Evolutionary conservation across 2,888 invertebrate species (phyloP), one percentile per base, ranked within the genome.

Genomic region (Malachius bipustulatus): DNA sequence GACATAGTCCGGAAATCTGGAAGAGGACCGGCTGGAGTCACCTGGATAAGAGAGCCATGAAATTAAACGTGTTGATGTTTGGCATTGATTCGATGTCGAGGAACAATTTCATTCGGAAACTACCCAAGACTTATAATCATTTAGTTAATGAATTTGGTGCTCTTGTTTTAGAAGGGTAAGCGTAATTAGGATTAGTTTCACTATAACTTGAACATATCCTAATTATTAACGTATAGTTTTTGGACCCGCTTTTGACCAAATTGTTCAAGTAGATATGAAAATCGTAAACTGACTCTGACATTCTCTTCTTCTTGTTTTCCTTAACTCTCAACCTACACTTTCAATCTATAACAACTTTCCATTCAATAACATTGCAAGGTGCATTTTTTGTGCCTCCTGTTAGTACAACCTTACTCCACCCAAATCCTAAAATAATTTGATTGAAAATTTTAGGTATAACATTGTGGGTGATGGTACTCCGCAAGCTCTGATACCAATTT

Each of bases 81-180:
- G 90, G 88, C 1, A 82, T 87, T 49, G 93, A 94, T 62, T 91
- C 93, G 0, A 61, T 93, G 1, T 87, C 91, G 1, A 71, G 79
- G 32, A 81, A 85, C 61, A 78, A 82, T 4, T 87, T 83, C 51
- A 77, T 80, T 31, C 66, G 88, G 11, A 79, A 80, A 53, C 64
- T 90, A 47, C 85, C 87, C 1, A 75, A 76, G 48, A 77, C 79
- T 4, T 82, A 82, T 55, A 65, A 70, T 9, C 82, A 74, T 55
- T 55, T 89, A 31, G 72, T 66, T 1, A 65, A 77, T 16, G 63
- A 67, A 10, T 55, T 85, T 32, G 62, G 70, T 4, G 73, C 74
- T 2, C 64, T 73, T 14, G 66, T 84, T 6, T 58, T 90, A 8
- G 68, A 82, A 48, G 82, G 84, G 52, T 84, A 67, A 47, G 48